Evolutionary conservation across 2,113 vertebrate species (phyloP).

Genomic region (Oreochromis tanganicae): DNA sequence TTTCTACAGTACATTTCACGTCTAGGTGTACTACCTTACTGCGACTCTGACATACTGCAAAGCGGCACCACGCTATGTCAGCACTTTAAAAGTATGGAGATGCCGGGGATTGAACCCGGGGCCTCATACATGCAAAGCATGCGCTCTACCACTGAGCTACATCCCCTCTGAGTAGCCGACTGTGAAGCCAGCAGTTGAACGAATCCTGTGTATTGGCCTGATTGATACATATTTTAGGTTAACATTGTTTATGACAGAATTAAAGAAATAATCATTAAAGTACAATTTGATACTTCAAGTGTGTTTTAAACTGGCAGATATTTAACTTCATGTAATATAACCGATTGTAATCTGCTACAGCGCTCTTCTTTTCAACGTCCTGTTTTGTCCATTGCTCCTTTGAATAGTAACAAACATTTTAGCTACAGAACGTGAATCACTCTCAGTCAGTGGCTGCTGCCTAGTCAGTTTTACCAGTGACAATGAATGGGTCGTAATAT

Average conservation of each 20-base stretch:
- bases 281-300: not conserved
- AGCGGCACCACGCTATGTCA: not conserved
- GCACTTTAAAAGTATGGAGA: conserved; percentile 50
- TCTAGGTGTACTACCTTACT: not conserved
- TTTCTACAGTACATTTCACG: not conserved
- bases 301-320: not conserved
- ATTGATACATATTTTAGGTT: too few species aligned
- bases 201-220: not conserved
- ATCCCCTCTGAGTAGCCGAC: not conserved
- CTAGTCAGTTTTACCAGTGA: not conserved
- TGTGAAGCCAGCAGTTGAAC: not conserved
- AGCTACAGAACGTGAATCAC: not conserved
- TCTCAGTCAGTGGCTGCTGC: not conserved
- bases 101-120: conserved; percentile 82
- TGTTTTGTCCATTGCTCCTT: not conserved
- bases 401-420: not conserved
- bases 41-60: accelerated
- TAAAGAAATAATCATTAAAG: not conserved
- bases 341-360: not conserved
- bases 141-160: conserved; percentile 85
- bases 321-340: not conserved
- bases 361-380: not conserved
- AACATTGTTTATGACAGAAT: too few species aligned
- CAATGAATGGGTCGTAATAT: not conserved
- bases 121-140: conserved; percentile 84